These are phyloP conservation scores for Leptatherina wallacei DNA, from an alignment of 2,797 vertebrate genomes.

Conservation along the genomic window DNA sequence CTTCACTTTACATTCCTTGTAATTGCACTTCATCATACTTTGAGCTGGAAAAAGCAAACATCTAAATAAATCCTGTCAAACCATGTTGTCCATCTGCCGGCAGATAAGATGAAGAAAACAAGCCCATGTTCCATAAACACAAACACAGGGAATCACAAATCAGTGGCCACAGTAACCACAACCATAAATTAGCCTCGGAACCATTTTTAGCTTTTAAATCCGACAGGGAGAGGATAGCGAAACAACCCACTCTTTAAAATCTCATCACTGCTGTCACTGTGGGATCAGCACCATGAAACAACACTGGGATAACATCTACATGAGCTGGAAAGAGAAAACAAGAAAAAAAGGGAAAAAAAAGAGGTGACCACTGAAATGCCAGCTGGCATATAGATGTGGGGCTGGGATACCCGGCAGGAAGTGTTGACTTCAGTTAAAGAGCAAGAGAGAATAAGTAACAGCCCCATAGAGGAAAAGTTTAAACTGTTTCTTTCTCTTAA, in stretches of 20 bases:
- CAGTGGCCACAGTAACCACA: constrained; percentile 71
- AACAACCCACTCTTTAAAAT: constrained; percentile 84
- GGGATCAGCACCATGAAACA: constrained; percentile 55
- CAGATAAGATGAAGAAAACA: constrained; percentile 80
- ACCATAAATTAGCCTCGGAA: constrained; percentile 81
- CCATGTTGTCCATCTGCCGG: constrained; percentile 76
- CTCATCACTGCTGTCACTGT: constrained; percentile 76
- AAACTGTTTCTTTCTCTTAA: constrained; percentile 11
- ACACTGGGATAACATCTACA: constrained; percentile 58
- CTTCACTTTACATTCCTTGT: constrained; percentile 72
- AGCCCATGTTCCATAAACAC: constrained; percentile 82
- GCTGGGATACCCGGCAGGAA: constrained; percentile 38
- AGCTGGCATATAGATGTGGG: constrained; percentile 33
- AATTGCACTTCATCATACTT: constrained; percentile 80
- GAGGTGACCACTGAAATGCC: constrained; percentile 58
- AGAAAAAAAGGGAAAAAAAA: constrained; percentile 52
- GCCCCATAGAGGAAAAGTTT: constrained; percentile 64
- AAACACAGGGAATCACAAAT: constrained; percentile 83
- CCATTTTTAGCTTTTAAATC: constrained; percentile 78
- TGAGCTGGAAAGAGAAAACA: constrained; percentile 59
- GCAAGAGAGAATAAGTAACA: constrained; percentile 33
- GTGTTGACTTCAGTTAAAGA: constrained; percentile 20
- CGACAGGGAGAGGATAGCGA: constrained; percentile 65
- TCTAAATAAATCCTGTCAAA: constrained; percentile 83
- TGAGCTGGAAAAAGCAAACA: constrained; percentile 78